A percentile compares a stretch with the other conserved stretches of the same genome.
phyloP scores from a whole-genome alignment of 2,113 vertebrate species.

The Saimiri boliviensis region DNA sequence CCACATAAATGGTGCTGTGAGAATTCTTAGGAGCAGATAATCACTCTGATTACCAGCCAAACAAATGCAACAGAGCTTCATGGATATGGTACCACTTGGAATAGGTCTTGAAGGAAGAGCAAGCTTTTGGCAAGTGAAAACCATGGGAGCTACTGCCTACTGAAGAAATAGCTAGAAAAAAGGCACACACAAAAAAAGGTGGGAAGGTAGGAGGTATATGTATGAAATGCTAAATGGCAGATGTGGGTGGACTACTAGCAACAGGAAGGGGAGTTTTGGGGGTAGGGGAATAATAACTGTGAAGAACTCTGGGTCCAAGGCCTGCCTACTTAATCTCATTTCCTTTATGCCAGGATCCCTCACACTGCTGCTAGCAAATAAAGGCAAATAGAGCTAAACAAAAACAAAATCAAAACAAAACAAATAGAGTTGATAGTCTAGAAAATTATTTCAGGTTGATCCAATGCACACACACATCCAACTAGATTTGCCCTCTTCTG shows the following conservation, averaged over 20 bases:
- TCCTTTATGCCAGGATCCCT: neutral
- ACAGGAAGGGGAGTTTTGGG: neutral
- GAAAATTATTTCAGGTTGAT: neutral
- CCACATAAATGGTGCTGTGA: neutral
- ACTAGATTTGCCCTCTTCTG: neutral
- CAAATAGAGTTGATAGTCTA: neutral
- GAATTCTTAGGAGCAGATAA: neutral
- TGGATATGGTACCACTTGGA: neutral
- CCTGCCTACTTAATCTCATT: neutral
- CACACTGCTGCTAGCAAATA: neutral
- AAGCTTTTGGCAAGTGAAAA: neutral
- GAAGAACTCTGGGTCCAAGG: neutral
- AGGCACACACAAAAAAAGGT: neutral
- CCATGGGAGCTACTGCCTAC: constrained; percentile 14
- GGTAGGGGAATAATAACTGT: neutral
- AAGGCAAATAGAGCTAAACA: constrained; percentile 15
- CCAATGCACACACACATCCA: neutral
- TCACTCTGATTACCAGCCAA: neutral
- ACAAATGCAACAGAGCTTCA: neutral
- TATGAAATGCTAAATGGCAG: neutral
- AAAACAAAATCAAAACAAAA: neutral
- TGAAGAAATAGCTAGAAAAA: constrained; percentile 12
- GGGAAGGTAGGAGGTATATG: neutral
- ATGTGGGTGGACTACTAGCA: neutral
- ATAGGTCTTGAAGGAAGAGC: neutral